Evolutionary conservation across 37 sponge, comb jelly and placozoan species (phyloP).

Genomic region (Tethya wilhelma): DNA sequence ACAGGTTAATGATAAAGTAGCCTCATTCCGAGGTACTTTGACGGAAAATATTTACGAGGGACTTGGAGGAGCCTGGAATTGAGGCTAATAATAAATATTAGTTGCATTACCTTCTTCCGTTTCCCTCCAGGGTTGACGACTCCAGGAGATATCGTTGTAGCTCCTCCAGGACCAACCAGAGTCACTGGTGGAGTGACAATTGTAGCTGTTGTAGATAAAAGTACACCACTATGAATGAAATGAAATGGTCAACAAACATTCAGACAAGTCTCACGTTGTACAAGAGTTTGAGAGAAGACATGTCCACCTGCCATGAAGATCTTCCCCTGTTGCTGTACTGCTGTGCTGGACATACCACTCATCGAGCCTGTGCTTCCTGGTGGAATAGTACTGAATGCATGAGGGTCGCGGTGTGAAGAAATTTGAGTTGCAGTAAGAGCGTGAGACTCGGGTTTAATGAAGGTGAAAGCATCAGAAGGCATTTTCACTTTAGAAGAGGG

Average conservation of each 20-base stretch:
- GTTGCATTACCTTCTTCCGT: constrained; percentile 15
- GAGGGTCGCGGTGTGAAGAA: not conserved
- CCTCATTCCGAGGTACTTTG: too few species aligned
- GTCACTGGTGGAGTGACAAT: too few species aligned
- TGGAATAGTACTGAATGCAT: not conserved
- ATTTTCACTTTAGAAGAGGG: constrained; percentile 36
- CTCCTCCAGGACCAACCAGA: too few species aligned
- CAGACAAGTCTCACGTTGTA: not conserved
- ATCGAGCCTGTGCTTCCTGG: not conserved
- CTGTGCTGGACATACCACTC: not conserved
- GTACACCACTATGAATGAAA: not conserved
- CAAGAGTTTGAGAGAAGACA: constrained; percentile 3
- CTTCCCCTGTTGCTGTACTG: too few species aligned
- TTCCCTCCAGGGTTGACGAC: constrained; percentile 23
- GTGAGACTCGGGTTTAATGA: constrained; percentile 38
- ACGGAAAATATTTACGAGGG: not conserved
- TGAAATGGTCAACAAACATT: not conserved
- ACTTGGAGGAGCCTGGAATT: not conserved
- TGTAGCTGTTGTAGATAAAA: not conserved
- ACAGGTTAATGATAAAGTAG: too few species aligned
- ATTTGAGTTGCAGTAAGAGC: not conserved
- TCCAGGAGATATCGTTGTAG: not conserved
- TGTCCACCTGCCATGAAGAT: not conserved
- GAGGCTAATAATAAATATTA: not conserved
- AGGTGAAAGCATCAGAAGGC: constrained; percentile 50